phyloP scores from a whole-genome alignment of 2,113 vertebrate genomes.

The Eclectus roratus region DNA sequence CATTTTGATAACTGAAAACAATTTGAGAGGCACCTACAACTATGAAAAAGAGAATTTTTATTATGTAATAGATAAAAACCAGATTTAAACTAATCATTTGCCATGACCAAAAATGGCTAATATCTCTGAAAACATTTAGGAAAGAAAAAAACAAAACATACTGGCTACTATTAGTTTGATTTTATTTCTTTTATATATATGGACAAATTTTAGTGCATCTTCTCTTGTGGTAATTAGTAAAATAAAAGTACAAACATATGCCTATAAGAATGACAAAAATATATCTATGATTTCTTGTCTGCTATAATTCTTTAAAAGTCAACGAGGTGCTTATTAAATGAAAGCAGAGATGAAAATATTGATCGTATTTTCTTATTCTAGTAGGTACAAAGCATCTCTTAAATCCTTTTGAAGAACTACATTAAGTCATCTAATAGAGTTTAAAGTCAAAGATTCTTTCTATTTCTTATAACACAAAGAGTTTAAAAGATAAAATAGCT shows the following conservation, averaged over 20 bases:
- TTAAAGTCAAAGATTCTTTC: not conserved
- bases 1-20: conserved; percentile 12
- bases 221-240: not conserved
- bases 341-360: not conserved
- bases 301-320: not conserved
- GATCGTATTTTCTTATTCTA: not conserved
- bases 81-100: not conserved
- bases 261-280: not conserved
- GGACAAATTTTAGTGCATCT: not conserved
- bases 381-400: not conserved
- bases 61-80: not conserved
- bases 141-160: not conserved
- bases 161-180: not conserved
- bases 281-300: not conserved
- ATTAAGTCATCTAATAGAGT: not conserved
- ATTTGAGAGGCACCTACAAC: not conserved
- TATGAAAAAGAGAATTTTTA: not conserved
- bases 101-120: not conserved
- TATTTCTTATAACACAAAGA: not conserved
- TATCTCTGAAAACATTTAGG: not conserved
- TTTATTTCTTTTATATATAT: not conserved
- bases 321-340: not conserved
- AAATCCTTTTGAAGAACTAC: not conserved
- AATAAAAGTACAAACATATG: not conserved
- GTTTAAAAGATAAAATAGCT: not conserved